A percentile compares a stretch with the other conserved stretches of the same genome.
Conservation (phyloP, 2,888 invertebrate species). For the Himalopsyche japonica region DNA sequence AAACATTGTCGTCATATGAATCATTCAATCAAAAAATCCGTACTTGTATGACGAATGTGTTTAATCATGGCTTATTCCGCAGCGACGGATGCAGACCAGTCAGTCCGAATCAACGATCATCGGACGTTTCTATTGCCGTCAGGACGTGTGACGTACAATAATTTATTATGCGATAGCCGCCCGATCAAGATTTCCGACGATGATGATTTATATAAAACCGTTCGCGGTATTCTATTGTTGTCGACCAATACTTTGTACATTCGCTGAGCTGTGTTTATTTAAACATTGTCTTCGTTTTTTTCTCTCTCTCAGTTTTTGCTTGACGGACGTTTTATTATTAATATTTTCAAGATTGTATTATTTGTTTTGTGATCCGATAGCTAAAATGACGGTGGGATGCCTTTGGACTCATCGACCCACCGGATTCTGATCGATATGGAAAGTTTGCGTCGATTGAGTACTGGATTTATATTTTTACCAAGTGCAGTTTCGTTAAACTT, state of each 20-base stretch:
- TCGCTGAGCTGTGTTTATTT: not conserved
- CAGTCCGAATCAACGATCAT: not conserved
- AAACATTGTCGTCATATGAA: too few species aligned
- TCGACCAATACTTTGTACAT: not conserved
- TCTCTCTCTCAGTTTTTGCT: not conserved
- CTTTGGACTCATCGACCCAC: not conserved
- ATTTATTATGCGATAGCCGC: slow-evolving; percentile 22
- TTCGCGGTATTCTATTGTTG: slow-evolving; percentile 30
- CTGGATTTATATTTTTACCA: not conserved
- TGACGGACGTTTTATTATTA: not conserved
- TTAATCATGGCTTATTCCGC: not conserved
- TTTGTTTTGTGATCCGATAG: not conserved
- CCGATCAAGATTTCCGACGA: slow-evolving; percentile 32
- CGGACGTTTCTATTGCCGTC: slow-evolving; percentile 12
- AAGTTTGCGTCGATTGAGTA: not conserved
- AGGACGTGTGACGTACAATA: slow-evolving; percentile 25
- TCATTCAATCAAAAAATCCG: not conserved
- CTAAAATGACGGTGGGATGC: not conserved
- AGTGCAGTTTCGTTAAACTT: too few species aligned
- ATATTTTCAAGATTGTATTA: not conserved
- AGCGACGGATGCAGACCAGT: not conserved
- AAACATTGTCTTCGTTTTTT: not conserved
- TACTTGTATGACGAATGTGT: not conserved
- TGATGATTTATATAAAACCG: slow-evolving; percentile 24
- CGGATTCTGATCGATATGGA: not conserved